Base-by-base conservation (phyloP, 92 coral and sea anemone genomes). In the Galaxea fascicularis region DNA sequence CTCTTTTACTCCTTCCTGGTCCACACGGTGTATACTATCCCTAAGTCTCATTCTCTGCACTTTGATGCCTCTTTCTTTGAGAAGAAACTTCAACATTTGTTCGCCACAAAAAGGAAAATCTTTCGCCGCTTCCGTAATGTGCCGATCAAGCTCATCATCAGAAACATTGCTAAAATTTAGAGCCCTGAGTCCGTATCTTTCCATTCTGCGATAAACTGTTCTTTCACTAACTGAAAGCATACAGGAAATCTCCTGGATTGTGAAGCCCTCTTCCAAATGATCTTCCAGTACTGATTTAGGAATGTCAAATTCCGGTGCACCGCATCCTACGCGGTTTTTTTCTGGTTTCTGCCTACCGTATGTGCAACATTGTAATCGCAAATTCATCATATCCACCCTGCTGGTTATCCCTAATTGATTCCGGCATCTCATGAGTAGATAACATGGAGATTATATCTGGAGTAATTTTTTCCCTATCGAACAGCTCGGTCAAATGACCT, bases 161-260 rank as follows among this genome's bases (percentile, higher is more conserved):
- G 91, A 68, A 28, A 89, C 85, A 76, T 92, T 79, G 63, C 86
- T 74, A 65, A 92, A 88, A 29, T 70, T 27, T 8, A 85, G 83
- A 57, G 74, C 68, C 77, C 90, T 76, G 25, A 92, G 79, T 25
- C 83, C 84, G 78, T 91, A 91, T 68, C 77, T 74, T 74, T 69
- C 78, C 92, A 91, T 91, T 81, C 90, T 67, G 28, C 89, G 89
- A 60, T 87, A 91, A 64, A 87, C 27, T 21, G 93, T 87, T 52
- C 94, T 86, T 76, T 90, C 94, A 47, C 91, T 76, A 47, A 90
- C 94, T 18, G 88, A 82, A 39, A 86, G 82, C 72, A n/a, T n/a
- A n/a, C n/a, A n/a, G n/a, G n/a, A n/a, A n/a, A n/a, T n/a, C n/a
- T n/a, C n/a, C n/a, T n/a, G n/a, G n/a, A n/a, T n/a, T n/a, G n/a